These are phyloP conservation scores for Reticulitermes speratus DNA, from an alignment of 1,140 invertebrate genomes.

Conservation along the genomic window DNA sequence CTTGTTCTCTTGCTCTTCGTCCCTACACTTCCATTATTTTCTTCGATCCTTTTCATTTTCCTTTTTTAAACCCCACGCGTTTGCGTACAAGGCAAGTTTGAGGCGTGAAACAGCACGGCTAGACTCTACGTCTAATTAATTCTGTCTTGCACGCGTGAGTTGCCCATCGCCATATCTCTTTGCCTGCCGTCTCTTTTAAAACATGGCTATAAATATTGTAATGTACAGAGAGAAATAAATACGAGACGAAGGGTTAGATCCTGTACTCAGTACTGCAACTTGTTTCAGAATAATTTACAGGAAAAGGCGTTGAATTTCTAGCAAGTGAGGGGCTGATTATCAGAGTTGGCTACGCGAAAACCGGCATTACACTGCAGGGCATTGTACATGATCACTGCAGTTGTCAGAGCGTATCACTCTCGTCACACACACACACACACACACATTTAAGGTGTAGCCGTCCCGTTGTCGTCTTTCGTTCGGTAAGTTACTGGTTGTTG, in stretches of 20 bases:
- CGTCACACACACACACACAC: background rate
- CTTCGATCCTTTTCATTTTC: background rate
- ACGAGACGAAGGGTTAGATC: background rate
- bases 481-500: no score
- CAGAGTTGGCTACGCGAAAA: background rate
- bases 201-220: constrained; percentile 24
- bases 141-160: constrained; percentile 22
- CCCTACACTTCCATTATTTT: background rate
- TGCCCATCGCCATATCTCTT: constrained; percentile 1
- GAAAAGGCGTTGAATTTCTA: constrained; percentile 25
- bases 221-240: constrained; percentile 22
- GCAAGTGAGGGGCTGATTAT: constrained; percentile 22
- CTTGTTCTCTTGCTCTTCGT: background rate
- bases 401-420: no score
- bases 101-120: background rate
- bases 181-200: constrained; percentile 21
- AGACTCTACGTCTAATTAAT: constrained; percentile 20
- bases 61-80: background rate
- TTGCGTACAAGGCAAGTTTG: background rate
- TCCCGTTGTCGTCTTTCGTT: no score
- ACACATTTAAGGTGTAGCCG: no score
- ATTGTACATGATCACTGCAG: background rate
- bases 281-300: constrained; percentile 23
- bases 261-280: constrained; percentile 17
- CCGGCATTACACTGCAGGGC: background rate